These are phyloP conservation scores for Strigamia maritima DNA, from an alignment of 2,888 invertebrate genomes.

Conservation along the genomic window DNA sequence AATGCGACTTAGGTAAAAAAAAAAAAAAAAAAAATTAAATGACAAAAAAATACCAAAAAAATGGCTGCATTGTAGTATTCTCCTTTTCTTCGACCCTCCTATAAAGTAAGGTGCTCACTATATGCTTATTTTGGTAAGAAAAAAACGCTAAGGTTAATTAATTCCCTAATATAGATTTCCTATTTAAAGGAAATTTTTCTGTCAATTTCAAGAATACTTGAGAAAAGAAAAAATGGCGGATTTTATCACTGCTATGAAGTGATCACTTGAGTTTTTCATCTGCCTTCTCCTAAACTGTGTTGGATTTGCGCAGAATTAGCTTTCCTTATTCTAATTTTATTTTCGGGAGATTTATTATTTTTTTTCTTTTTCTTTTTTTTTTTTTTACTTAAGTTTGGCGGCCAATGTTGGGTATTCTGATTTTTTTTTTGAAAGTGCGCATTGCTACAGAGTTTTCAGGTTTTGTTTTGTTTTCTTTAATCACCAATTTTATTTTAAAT, in stretches of 20 bases:
- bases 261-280: background rate
- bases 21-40: background rate
- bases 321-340: background rate
- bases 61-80: slow-evolving; percentile 22
- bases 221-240: background rate
- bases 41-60: background rate
- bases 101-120: slow-evolving; percentile 8
- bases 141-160: background rate
- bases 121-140: slow-evolving; percentile 32
- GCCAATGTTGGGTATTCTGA: background rate
- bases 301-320: background rate
- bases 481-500: background rate
- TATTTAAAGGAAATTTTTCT: background rate
- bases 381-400: background rate
- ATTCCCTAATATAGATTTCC: background rate
- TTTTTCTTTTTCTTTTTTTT: background rate
- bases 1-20: background rate
- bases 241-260: background rate
- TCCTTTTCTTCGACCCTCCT: slow-evolving; percentile 1
- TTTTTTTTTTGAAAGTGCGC: background rate
- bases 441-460: background rate
- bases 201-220: background rate
- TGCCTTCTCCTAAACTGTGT: background rate
- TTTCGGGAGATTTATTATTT: background rate
- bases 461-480: background rate